phyloP scores from a whole-genome alignment of 2,797 vertebrate genomes.

The Poeciliopsis gracilis region DNA sequence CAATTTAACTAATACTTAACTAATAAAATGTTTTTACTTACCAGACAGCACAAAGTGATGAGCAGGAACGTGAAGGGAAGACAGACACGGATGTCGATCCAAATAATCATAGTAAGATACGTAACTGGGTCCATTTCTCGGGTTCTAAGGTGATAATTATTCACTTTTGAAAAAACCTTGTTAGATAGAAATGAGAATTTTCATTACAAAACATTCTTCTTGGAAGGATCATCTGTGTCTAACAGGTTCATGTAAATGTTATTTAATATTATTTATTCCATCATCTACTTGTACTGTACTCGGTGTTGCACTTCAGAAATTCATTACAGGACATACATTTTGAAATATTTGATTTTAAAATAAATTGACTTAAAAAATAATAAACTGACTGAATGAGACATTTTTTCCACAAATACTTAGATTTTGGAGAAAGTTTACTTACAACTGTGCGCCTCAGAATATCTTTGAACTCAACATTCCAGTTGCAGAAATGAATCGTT shows the following conservation, averaged over 20 bases:
- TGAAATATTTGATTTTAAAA: neutral
- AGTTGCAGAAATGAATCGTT: neutral
- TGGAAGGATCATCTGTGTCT: neutral
- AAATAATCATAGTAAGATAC: neutral
- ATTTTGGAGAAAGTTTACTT: neutral
- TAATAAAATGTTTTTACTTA: neutral
- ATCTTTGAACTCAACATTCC: neutral
- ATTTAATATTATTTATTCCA: neutral
- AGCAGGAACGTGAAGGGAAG: constrained; percentile 21
- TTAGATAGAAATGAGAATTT: neutral
- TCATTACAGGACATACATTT: neutral
- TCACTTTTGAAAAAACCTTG: neutral
- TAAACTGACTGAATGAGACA: neutral
- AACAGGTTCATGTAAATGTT: neutral
- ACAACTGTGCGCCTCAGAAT: neutral
- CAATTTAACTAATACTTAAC: neutral
- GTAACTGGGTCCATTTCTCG: too few relatives aligned
- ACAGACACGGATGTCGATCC: constrained; percentile 9
- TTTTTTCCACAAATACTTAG: neutral
- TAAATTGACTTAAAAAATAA: neutral
- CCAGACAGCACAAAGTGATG: constrained; percentile 6
- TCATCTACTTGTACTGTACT: neutral
- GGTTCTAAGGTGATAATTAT: neutral
- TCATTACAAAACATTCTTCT: neutral
- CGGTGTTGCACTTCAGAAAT: neutral